phyloP scores from a whole-genome alignment of 1,140 invertebrate genomes.

The Schlechtendalia chinensis region DNA sequence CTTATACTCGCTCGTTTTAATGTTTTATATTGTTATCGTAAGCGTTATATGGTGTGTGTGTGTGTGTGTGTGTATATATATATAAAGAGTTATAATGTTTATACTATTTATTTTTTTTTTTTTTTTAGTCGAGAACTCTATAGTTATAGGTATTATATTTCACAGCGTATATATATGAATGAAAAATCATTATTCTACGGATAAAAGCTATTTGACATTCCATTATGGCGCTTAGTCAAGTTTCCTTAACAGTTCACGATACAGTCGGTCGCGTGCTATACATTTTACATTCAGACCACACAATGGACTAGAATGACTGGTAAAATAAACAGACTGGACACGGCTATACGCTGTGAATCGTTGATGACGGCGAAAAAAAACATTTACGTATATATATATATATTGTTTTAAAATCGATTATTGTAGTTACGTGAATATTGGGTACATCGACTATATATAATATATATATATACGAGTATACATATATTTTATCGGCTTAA shows the following conservation, averaged over 20 bases:
- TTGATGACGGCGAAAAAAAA: slow-evolving; percentile 25
- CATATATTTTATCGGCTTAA: neutral
- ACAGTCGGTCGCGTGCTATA: slow-evolving; percentile 44
- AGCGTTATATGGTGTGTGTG: neutral
- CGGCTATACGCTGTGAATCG: slow-evolving; percentile 35
- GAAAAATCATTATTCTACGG: slow-evolving; percentile 45
- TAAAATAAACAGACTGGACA: slow-evolving; percentile 43
- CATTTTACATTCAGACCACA: slow-evolving; percentile 47
- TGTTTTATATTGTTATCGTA: neutral
- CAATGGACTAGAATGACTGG: slow-evolving; percentile 44
- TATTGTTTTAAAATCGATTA: slow-evolving; percentile 29
- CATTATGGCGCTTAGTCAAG: slow-evolving; percentile 47
- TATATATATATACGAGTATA: too few species aligned
- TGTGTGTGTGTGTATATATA: neutral
- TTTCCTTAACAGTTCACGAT: slow-evolving; percentile 43
- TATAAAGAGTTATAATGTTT: neutral
- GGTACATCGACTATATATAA: neutral
- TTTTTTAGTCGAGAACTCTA: slow-evolving; percentile 14
- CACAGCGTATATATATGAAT: slow-evolving; percentile 23
- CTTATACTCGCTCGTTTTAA: neutral
- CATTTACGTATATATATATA: too few species aligned
- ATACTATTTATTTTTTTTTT: neutral
- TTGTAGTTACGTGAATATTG: slow-evolving; percentile 17
- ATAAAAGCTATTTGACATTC: slow-evolving; percentile 44
- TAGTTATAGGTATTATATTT: slow-evolving; percentile 24